Evolutionary conservation across 1,140 invertebrate genomes (phyloP).

Genomic region (Drosophila sulfurigaster): DNA sequence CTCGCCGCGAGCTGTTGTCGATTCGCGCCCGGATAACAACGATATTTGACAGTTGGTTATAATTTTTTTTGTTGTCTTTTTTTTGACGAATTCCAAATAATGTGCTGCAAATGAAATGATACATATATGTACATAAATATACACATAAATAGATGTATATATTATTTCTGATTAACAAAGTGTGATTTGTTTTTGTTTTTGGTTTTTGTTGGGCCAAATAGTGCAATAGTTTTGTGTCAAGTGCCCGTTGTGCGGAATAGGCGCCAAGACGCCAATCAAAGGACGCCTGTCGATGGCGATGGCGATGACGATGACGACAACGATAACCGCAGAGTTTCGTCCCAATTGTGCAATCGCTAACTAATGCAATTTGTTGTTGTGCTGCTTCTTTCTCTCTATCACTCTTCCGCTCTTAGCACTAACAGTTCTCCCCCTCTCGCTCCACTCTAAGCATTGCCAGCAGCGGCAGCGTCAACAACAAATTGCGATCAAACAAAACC

Average conservation of each 20-base stretch:
- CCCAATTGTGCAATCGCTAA: neutral
- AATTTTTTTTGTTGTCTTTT: constrained; percentile 37
- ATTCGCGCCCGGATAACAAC: constrained; percentile 53
- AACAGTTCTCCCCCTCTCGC: neutral
- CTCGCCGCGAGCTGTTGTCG: constrained; percentile 56
- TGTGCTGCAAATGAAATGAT: constrained; percentile 3
- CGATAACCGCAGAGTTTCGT: neutral
- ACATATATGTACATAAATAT: neutral
- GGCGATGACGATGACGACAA: constrained; percentile 6
- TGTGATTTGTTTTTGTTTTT: too few species aligned
- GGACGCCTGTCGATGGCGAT: constrained; percentile 28
- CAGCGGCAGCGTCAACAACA: constrained; percentile 27
- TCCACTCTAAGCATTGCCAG: neutral
- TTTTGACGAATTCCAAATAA: constrained; percentile 31
- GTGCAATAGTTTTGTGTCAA: constrained; percentile 9
- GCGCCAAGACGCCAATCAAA: constrained; percentile 41
- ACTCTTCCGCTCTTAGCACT: neutral
- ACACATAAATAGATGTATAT: too few species aligned
- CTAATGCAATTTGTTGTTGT: constrained; percentile 39
- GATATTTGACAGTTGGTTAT: constrained; percentile 48
- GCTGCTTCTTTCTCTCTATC: constrained; percentile 7
- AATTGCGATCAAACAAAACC: constrained; percentile 32
- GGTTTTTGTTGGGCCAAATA: too few species aligned
- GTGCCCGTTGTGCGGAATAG: constrained; percentile 33
- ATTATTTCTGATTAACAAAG: too few species aligned